Conservation (phyloP, 1,140 invertebrate species). For the Nebria ingens region DNA sequence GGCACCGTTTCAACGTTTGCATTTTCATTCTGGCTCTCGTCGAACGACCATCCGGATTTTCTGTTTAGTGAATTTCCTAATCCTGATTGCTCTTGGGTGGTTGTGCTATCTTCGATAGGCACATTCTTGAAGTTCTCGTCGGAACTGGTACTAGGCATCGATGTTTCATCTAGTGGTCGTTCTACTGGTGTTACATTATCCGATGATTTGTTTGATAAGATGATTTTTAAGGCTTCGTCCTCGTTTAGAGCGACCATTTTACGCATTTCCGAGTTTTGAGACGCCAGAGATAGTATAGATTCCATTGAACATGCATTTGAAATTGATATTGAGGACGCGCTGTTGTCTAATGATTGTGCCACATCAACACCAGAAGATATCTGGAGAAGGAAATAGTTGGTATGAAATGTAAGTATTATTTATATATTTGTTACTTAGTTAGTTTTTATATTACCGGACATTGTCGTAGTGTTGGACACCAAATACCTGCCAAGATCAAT, state of each 20-base stretch:
- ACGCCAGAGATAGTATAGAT: constrained; percentile 25
- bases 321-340: constrained; percentile 19
- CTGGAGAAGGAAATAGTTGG: constrained; percentile 11
- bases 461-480: constrained; percentile 63
- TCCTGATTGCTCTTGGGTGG: constrained; percentile 18
- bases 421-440: constrained; percentile 10
- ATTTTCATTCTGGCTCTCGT: constrained; percentile 34
- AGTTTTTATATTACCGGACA: constrained; percentile 42
- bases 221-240: constrained; percentile 55
- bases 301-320: constrained; percentile 28
- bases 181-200: constrained; percentile 2
- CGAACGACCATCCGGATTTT: constrained; percentile 57
- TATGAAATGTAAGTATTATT: no score
- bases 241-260: constrained; percentile 42
- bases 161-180: constrained; percentile 8
- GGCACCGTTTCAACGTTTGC: constrained; percentile 3
- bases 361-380: constrained; percentile 30
- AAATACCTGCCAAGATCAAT: constrained; percentile 71
- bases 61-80: constrained; percentile 55
- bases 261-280: constrained; percentile 39
- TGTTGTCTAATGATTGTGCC: constrained; percentile 24
- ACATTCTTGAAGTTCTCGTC: neutral
- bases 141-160: neutral
- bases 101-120: neutral
- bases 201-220: constrained; percentile 37